These are phyloP conservation scores for Myotis yumanensis DNA, from an alignment of 2,113 vertebrate species.

Conservation along the genomic window DNA sequence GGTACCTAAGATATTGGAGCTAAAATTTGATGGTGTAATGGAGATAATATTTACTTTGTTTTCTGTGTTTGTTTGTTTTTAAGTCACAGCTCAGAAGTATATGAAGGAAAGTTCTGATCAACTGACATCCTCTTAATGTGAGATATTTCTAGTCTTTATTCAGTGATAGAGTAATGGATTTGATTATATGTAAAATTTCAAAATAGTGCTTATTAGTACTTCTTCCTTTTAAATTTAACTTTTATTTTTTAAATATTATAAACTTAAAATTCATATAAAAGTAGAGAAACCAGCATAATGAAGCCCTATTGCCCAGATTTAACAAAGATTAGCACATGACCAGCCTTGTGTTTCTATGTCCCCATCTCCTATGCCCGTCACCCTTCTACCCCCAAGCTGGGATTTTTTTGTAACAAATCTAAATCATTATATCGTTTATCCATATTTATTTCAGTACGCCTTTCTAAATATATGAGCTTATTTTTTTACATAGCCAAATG, in stretches of 20 bases:
- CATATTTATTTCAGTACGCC: neutral
- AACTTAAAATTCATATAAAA: slow-evolving; percentile 15
- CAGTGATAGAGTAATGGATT: slow-evolving; percentile 61
- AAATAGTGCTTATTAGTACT: slow-evolving; percentile 44
- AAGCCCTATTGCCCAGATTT: neutral
- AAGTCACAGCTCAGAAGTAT: slow-evolving; percentile 70
- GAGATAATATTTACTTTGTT: slow-evolving; percentile 58
- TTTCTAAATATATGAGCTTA: neutral
- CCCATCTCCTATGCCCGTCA: neutral
- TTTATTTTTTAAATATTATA: slow-evolving; percentile 37
- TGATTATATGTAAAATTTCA: slow-evolving; percentile 52
- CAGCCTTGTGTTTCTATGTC: neutral
- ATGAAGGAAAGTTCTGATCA: slow-evolving; percentile 72
- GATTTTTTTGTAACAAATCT: neutral
- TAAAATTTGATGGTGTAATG: slow-evolving; percentile 49
- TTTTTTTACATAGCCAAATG: neutral
- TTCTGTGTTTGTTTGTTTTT: slow-evolving; percentile 63
- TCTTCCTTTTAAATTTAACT: slow-evolving; percentile 53
- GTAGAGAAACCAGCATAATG: neutral
- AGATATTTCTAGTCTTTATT: slow-evolving; percentile 72
- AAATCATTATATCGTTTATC: neutral
- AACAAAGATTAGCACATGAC: neutral
- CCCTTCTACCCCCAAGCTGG: neutral
- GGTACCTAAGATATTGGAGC: neutral
- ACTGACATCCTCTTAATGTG: slow-evolving; percentile 70